Base-by-base conservation (phyloP, 2,113 vertebrate genomes). In the Lepisosteus osseus region DNA sequence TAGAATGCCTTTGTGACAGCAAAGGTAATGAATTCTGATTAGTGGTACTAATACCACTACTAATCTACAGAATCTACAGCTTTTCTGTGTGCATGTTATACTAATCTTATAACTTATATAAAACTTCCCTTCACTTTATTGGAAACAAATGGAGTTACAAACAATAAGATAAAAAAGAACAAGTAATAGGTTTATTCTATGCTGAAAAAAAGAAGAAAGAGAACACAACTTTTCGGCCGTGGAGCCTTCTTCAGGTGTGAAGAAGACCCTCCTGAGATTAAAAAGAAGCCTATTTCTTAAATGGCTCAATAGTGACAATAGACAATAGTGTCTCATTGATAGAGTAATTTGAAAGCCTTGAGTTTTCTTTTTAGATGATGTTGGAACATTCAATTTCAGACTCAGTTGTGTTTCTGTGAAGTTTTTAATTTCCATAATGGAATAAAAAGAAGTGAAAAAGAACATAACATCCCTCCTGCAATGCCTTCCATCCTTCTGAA, bases 401-500 rank as follows among this genome's bases (percentile, higher is more conserved):
- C 17, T 47, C 15, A 17, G 42, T 11, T 47, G 44, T 45, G 44
- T 47, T 45, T n/a, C 8, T 15, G 44, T 47, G 6, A 11, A 12
- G 51, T 45, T 51, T n/a, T 66, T 8, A 47, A 13, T 66, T 51
- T n/a, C 51, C 9, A n/a, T 66, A 29, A 29, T 42, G 65, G 42
- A 15, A 17, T 66, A 14, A 66, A 66, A 66, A 42, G 11, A 66
- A 69, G 17, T 55, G 47, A 47, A 40, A 29, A 15, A 68, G 69
- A 67, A 61, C 73, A 65, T 75, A 70, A 66, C 45, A 65, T 75
- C 68, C 63, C 47, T 61, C 62, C 55, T 65, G 63, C 61, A 75
- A 70, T 15, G 54, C 64, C 68, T 56, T 69, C 55, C 56, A 67
- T 55, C 41, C 51, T 61, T 57, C 29, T 45, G 41, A 3, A 15